Evolutionary conservation across 2,888 invertebrate genomes (phyloP), one percentile per base, ranked within the genome.

Genomic region (Drosophila formosana): DNA sequence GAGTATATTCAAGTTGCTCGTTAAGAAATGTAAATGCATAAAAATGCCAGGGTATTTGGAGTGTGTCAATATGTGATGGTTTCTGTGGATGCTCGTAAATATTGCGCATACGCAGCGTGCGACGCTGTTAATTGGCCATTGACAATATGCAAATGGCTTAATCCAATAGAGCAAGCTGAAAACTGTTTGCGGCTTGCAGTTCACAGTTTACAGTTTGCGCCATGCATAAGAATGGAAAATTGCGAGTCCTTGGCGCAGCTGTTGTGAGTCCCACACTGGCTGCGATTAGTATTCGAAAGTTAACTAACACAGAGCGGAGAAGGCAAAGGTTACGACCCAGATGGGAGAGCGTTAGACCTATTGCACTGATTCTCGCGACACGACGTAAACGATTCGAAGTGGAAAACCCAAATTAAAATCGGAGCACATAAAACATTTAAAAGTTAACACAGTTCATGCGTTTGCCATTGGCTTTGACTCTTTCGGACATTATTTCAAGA

Each of bases 381-480:
- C 45, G 55, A 4, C 11, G 7, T 4, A n/a, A n/a, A 28, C 23
- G 11, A 28, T 45, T 8, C 8, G 5, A 50, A 67, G 60, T 66
- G 47, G 50, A 56, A 39, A 61, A 58, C 9, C 34, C 25, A 4
- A 57, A 53, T n/a, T 55, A 13, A 6, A 57, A 9, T 47, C 39
- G 43, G 41, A 26, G 55, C 50, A 49, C 65, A 82, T 88, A 65
- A 88, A 82, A 72, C 50, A 82, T 82, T 88, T 50, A 82, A 37
- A 11, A 11, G n/a, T 37, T 37, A 37, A 4, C 37, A 50, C 37
- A 47, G 6, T 8, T 41, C 28, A 50, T 32, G 18, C 52, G 34
- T 34, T 41, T 41, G 39, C 13, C 39, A 18, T 41, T 41, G 39
- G 39, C 39, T 41, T 41, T 41, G 39, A 41, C 13, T 41, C 13